phyloP scores from a whole-genome alignment of 2,888 invertebrate genomes.

The Osmoderma eremita region DNA sequence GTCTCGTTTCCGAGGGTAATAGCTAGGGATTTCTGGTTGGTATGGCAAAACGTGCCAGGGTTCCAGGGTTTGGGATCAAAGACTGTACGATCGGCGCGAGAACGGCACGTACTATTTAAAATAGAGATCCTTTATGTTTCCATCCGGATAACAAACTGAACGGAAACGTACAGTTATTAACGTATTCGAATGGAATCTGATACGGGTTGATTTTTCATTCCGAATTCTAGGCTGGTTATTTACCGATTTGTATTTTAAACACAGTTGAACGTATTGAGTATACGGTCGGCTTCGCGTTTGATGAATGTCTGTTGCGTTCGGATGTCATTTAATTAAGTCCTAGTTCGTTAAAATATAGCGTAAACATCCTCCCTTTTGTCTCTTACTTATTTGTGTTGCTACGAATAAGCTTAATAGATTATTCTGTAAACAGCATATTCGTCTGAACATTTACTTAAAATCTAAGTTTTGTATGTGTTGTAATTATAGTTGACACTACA shows the following conservation, averaged over 20 bases:
- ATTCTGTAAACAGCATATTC: too few species aligned
- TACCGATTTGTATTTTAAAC: not conserved
- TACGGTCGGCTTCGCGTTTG: not conserved
- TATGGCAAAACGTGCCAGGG: conserved; percentile 11
- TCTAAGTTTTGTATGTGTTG: too few species aligned
- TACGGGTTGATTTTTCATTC: conserved; percentile 7
- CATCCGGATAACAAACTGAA: not conserved
- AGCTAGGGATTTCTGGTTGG: not conserved
- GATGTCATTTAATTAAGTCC: not conserved
- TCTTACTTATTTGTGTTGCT: too few species aligned
- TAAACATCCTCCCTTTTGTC: conserved; percentile 1
- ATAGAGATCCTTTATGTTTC: conserved; percentile 28
- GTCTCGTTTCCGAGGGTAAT: conserved; percentile 9
- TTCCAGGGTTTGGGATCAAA: conserved; percentile 19
- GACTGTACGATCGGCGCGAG: not conserved
- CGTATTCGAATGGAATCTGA: conserved; percentile 12
- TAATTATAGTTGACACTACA: too few species aligned
- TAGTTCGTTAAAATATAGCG: not conserved
- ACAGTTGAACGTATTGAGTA: not conserved
- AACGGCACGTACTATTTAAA: conserved; percentile 33
- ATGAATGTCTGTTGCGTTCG: not conserved
- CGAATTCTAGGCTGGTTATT: conserved; percentile 4
- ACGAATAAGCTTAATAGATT: too few species aligned
- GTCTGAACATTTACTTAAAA: too few species aligned
- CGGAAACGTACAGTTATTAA: conserved; percentile 27